Base-by-base conservation (phyloP, 1,140 invertebrate species). In the Delia radicum region DNA sequence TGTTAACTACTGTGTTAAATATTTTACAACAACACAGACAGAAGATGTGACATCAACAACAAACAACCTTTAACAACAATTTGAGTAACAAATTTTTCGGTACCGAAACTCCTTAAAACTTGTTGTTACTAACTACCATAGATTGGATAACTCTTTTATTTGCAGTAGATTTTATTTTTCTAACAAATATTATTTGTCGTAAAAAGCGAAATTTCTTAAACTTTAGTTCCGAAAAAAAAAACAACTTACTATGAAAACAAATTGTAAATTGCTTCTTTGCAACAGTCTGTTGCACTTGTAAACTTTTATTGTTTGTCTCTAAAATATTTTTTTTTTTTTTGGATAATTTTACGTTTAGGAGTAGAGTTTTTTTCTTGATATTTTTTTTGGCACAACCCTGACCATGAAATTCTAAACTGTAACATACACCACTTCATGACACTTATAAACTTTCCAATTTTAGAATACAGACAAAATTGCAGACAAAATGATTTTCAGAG, bases 251-350 rank as follows among this genome's bases (percentile, higher is more conserved):
- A n/a, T n/a, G n/a, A 24, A 55, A 55, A 55, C 18, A 55, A 55
- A 55, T 55, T 55, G 15, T 55, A 55, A 55, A 55, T 55, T 55
- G 48, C 48, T 55, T 55, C 48, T 55, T 55, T 55, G 48, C 48
- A 18, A 55, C 48, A 55, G 48, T 55, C 48, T 55, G 48, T 55
- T 55, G 48, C 48, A 55, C 48, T 55, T 55, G 48, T 55, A 21
- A 55, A 55, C 1, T 21, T 55, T 55, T 21, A 18, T 55, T 55
- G 48, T 21, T 55, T 18, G 1, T 21, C n/a, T 55, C 8, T 55
- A 8, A 13, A 42, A 15, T 42, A 8, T 5, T 42, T 42, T 15
- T 42, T 42, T 42, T n/a, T n/a, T n/a, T n/a, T n/a, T n/a, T n/a
- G n/a, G n/a, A n/a, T n/a, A n/a, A n/a, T n/a, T n/a, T n/a, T n/a